Conservation (phyloP, 1,140 invertebrate species). For the Trichonephila clavata region DNA sequence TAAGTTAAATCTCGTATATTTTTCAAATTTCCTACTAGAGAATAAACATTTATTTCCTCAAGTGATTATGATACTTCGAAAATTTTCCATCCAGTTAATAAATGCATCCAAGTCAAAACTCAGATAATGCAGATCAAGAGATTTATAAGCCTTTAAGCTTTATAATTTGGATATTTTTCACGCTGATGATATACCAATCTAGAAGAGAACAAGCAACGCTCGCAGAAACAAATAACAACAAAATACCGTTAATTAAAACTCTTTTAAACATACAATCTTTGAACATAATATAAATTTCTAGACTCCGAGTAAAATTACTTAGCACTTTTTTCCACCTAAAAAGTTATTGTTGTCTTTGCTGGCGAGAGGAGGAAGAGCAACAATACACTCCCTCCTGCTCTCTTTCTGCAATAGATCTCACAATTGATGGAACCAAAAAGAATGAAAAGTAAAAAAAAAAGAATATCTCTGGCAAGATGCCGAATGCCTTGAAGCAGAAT, state of each 20-base stretch:
- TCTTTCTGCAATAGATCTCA: conserved; percentile 11
- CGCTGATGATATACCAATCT: not conserved
- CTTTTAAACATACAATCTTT: not conserved
- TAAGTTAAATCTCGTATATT: too few species aligned
- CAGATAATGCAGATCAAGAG: too few species aligned
- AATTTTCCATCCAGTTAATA: too few species aligned
- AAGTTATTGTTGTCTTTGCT: not conserved
- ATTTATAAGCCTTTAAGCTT: too few species aligned
- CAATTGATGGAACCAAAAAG: not conserved
- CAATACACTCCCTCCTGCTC: not conserved
- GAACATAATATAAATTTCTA: not conserved
- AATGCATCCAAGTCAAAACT: too few species aligned
- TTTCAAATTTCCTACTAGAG: too few species aligned
- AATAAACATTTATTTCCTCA: too few species aligned
- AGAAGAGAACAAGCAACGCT: too few species aligned
- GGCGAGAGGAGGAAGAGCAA: not conserved
- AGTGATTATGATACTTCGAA: too few species aligned
- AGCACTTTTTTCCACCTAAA: not conserved
- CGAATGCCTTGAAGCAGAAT: conserved; percentile 19
- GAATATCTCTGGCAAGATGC: not conserved
- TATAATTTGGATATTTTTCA: not conserved
- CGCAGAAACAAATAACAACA: not conserved
- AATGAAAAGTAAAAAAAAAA: not conserved
- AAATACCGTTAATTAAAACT: not conserved
- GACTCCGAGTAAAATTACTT: not conserved